Evolutionary conservation across 2,113 vertebrate species (phyloP).

Genomic region (Lepidothrix coronata): DNA sequence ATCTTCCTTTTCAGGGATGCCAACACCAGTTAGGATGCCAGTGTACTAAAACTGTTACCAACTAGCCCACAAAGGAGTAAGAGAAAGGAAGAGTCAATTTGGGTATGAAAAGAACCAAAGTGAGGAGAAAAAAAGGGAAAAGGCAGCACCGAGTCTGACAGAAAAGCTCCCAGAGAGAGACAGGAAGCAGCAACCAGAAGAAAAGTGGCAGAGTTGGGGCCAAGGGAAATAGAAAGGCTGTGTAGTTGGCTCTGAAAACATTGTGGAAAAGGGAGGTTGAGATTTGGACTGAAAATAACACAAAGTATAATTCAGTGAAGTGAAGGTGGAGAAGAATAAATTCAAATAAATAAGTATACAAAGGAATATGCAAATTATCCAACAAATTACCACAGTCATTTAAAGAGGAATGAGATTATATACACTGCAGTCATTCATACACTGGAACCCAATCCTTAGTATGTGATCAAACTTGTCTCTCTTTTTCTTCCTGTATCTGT

Average conservation of each 20-base stretch:
- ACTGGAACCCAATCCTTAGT: neutral
- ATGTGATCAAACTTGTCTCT: neutral
- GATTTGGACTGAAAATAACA: neutral
- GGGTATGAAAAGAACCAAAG: conserved; percentile 5
- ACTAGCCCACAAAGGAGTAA: neutral
- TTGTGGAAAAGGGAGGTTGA: neutral
- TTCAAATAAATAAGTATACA: neutral
- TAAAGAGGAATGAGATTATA: neutral
- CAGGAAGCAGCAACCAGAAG: neutral
- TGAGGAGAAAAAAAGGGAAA: neutral
- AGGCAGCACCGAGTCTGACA: neutral
- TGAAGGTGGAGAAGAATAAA: neutral
- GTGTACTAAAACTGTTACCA: neutral
- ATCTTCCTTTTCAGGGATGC: neutral
- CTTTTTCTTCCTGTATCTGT: neutral
- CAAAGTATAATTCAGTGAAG: neutral
- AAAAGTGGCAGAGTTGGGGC: neutral
- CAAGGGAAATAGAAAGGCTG: neutral
- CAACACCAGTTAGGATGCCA: neutral
- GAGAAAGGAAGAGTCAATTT: neutral
- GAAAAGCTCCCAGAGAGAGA: neutral
- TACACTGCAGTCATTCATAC: neutral
- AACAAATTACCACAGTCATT: rapidly evolving
- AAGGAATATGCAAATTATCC: neutral
- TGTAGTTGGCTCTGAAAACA: neutral